Base-by-base conservation (phyloP, 2,888 invertebrate genomes). In the Xanthia icteritia region DNA sequence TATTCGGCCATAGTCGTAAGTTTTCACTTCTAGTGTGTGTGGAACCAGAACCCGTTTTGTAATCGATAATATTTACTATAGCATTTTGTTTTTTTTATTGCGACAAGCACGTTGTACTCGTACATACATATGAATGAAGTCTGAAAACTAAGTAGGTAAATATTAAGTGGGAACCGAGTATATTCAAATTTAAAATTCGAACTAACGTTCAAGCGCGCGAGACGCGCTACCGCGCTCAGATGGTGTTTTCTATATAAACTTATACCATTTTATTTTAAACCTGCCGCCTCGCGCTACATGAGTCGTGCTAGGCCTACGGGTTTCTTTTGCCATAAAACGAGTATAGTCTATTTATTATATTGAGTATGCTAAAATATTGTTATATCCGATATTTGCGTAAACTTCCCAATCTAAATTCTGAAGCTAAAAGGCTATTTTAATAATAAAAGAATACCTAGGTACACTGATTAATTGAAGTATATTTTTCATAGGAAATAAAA, bases 401-500 rank as follows among this genome's bases (percentile, higher is more conserved):
- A 23, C 6, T 73, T 73, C 17, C 5, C 42, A 11, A 15, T 73
- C 60, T 1, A 31, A 72, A 58, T 39, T 58, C n/a, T 27, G 1
- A 27, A 64, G 58, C 60, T n/a, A 66, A 48, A 66, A 48, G 36
- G n/a, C 36, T 13, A 60, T 64, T 76, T 74, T 72, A 75, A 80
- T 68, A 60, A 27, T 81, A 9, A 48, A 67, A 72, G 27, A 54
- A 74, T 67, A 60, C 11, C 42, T 31, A 54, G 17, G 70, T 56
- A n/a, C 56, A 45, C 42, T 76, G 77, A 74, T 75, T 60, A 77
- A 83, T 79, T 71, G 64, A 48, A 68, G 56, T 31, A n/a, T 56
- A 73, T 76, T 83, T 83, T 83, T 83, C 70, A 60, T 60, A 15
- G 23, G 58, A 76, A 79, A 76, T 79, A 73, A 77, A 64, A 64